A percentile compares a stretch with the other conserved stretches of the same genome.
Conservation (phyloP, 1,140 invertebrate species). For the Patella vulgata region DNA sequence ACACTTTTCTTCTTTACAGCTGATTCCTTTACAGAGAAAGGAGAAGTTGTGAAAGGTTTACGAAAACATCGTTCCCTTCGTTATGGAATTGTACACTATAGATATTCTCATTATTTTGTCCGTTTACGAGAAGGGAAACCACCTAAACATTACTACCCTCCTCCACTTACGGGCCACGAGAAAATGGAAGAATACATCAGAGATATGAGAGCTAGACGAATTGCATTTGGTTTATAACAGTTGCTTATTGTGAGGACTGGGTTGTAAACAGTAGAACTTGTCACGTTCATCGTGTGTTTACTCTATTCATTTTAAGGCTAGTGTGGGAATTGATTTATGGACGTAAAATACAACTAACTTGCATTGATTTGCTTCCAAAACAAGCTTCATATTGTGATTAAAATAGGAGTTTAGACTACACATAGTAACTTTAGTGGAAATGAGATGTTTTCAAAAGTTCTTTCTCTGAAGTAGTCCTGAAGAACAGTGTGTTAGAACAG, state of each 20-base stretch:
- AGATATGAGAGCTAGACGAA: constrained; percentile 39
- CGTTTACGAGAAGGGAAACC: constrained; percentile 91
- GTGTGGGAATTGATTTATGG: too few species aligned
- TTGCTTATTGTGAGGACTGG: background rate
- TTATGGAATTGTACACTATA: constrained; percentile 79
- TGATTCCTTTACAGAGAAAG: constrained; percentile 41
- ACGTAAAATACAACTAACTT: too few species aligned
- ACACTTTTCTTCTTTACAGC: constrained; percentile 50
- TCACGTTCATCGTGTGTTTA: too few species aligned
- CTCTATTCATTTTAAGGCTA: too few species aligned
- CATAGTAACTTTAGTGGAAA: too few species aligned
- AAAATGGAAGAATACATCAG: constrained; percentile 51
- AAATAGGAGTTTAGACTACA: too few species aligned
- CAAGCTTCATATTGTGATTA: too few species aligned
- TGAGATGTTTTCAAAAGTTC: too few species aligned
- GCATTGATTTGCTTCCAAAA: too few species aligned
- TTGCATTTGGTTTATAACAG: constrained; percentile 36
- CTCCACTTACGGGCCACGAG: constrained; percentile 69
- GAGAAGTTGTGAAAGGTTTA: constrained; percentile 78
- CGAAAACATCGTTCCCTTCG: constrained; percentile 82
- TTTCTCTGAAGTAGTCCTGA: too few species aligned
- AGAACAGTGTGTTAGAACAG: too few species aligned
- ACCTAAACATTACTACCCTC: constrained; percentile 81
- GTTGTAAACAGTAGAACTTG: too few species aligned
- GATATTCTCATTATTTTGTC: constrained; percentile 88